phyloP scores from a whole-genome alignment of 92 coral and sea anemone genomes.

The Epizoanthus stellaris region DNA sequence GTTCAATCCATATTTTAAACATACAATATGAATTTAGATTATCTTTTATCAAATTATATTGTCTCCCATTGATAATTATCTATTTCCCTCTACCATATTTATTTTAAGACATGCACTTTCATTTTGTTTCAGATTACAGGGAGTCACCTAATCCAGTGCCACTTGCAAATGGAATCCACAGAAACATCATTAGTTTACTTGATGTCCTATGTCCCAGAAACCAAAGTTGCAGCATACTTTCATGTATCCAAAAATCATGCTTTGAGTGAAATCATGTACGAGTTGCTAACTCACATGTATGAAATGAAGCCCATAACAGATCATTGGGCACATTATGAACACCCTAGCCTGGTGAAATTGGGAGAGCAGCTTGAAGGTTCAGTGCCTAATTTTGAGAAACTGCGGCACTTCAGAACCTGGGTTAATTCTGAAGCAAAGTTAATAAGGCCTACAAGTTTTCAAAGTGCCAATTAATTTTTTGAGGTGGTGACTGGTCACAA shows the following conservation, averaged over 20 bases:
- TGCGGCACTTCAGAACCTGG: constrained; percentile 36
- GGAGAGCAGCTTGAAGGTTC: constrained; percentile 43
- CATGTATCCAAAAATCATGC: constrained; percentile 51
- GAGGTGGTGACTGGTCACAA: no score
- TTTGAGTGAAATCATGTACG: constrained; percentile 59
- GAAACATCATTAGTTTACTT: constrained; percentile 60
- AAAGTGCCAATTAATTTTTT: neutral
- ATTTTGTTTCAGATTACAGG: constrained; percentile 51
- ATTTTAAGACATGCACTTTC: neutral
- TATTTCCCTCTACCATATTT: no score
- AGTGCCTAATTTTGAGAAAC: constrained; percentile 23
- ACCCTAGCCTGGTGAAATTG: constrained; percentile 34
- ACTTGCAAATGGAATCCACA: constrained; percentile 62
- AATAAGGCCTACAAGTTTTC: constrained; percentile 39
- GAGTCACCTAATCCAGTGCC: constrained; percentile 65
- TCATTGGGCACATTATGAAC: constrained; percentile 49
- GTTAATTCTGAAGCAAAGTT: constrained; percentile 51
- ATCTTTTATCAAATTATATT: no score
- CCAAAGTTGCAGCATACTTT: constrained; percentile 51
- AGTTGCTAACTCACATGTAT: constrained; percentile 46
- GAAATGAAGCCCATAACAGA: constrained; percentile 43
- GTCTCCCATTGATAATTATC: no score
- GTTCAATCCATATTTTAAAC: no score
- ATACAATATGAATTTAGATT: no score
- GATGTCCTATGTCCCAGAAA: constrained; percentile 66